These are phyloP conservation scores for Lepidocyrtoides sp. DNA, from an alignment of 2,888 invertebrate genomes.

Conservation along the genomic window DNA sequence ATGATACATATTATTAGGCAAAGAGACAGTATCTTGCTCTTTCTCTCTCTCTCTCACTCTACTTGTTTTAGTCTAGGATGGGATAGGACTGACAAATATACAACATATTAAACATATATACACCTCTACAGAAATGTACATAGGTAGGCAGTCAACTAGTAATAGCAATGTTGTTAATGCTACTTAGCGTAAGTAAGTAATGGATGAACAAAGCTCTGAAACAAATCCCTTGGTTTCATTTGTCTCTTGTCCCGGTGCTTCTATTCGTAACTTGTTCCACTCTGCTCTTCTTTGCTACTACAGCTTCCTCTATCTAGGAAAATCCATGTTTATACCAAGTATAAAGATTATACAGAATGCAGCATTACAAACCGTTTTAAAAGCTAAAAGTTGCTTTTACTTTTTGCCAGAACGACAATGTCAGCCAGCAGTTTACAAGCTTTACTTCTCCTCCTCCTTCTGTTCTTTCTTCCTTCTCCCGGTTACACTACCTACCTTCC, in stretches of 20 bases:
- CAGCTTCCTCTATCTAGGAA: background rate
- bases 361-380: slow-evolving; percentile 24
- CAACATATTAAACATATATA: background rate
- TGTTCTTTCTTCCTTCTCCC: background rate
- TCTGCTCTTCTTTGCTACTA: background rate
- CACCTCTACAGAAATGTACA: background rate
- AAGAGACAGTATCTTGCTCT: background rate
- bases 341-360: background rate
- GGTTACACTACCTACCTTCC: background rate
- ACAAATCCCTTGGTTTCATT: slow-evolving; percentile 70
- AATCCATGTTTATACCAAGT: background rate
- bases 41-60: background rate
- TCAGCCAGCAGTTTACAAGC: slow-evolving; percentile 42
- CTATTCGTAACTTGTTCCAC: background rate
- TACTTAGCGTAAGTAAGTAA: slow-evolving; percentile 70
- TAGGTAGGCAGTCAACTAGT: background rate
- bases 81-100: background rate
- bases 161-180: slow-evolving; percentile 60
- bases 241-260: slow-evolving; percentile 53
- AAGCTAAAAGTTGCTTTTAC: slow-evolving; percentile 61
- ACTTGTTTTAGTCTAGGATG: background rate
- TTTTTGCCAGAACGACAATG: slow-evolving; percentile 37
- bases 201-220: slow-evolving; percentile 74
- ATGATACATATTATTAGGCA: slow-evolving; percentile 47
- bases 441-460: slow-evolving; percentile 22